Conservation (phyloP, 2,113 vertebrate genomes). For the Colossoma macropomum region DNA sequence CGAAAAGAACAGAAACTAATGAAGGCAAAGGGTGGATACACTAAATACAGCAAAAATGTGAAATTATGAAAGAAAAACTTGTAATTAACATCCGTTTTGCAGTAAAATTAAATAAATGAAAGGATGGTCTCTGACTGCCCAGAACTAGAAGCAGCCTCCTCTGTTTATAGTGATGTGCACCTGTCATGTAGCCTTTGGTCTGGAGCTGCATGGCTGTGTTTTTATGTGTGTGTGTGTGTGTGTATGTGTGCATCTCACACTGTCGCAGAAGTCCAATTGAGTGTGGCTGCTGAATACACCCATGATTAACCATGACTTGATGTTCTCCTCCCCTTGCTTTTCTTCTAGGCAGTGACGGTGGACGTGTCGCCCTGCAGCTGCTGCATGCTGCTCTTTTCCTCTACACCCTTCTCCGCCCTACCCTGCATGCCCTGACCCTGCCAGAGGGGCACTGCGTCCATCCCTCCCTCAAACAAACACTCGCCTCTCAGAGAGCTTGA, state of each 20-base stretch:
- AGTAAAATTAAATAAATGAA: no score
- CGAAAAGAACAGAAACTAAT: no score
- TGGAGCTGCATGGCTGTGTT: neutral
- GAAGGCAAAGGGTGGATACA: no score
- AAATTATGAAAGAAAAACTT: no score
- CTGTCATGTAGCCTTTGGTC: neutral
- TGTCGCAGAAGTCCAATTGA: conserved; percentile 16
- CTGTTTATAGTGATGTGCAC: neutral
- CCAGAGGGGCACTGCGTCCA: neutral
- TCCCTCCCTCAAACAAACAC: neutral
- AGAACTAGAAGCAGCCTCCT: neutral
- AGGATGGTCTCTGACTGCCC: no score
- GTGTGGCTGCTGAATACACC: conserved; percentile 13
- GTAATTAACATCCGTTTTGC: no score
- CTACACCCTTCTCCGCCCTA: conserved; percentile 1
- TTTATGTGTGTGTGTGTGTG: neutral
- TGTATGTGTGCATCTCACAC: neutral
- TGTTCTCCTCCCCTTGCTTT: conserved; percentile 29
- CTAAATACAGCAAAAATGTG: no score
- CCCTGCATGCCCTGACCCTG: neutral
- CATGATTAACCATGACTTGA: conserved; percentile 32
- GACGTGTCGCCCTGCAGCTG: conserved; percentile 34
- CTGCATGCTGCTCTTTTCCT: neutral
- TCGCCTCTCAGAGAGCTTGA: neutral
- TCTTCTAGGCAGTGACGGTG: conserved; percentile 9